phyloP scores from a whole-genome alignment of 2,797 vertebrate species.

The Scolopax rusticola region DNA sequence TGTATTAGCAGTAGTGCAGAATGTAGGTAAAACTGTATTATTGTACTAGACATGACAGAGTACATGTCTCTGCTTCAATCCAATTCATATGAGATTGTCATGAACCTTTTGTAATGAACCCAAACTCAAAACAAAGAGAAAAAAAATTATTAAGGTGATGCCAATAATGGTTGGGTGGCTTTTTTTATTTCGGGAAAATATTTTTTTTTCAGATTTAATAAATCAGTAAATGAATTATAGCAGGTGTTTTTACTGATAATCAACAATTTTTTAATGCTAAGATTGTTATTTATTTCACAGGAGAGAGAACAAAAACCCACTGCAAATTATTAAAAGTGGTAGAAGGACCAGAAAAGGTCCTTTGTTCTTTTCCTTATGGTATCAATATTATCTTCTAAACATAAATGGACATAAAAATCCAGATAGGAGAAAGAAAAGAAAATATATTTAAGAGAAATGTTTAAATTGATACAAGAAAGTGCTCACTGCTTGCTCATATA shows the following conservation, averaged over 20 bases:
- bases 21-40: not conserved
- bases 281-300: not conserved
- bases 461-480: not conserved
- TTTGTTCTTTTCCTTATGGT: not conserved
- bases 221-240: not conserved
- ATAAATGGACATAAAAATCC: not conserved
- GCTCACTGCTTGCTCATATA: not conserved
- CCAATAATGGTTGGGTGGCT: not conserved
- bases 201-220: not conserved
- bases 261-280: not conserved
- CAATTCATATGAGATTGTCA: not conserved
- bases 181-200: not conserved
- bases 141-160: not conserved
- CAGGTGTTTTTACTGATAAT: not conserved
- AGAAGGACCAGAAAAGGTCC: not conserved
- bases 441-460: not conserved
- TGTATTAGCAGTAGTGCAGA: not conserved
- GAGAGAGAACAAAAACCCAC: not conserved
- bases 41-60: not conserved
- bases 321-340: not conserved
- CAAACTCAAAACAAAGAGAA: not conserved
- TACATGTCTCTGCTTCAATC: not conserved
- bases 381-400: not conserved
- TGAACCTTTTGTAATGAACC: not conserved
- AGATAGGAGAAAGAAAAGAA: not conserved